phyloP scores from a whole-genome alignment of 2,113 vertebrate species.

The Phylloscopus whistleri region DNA sequence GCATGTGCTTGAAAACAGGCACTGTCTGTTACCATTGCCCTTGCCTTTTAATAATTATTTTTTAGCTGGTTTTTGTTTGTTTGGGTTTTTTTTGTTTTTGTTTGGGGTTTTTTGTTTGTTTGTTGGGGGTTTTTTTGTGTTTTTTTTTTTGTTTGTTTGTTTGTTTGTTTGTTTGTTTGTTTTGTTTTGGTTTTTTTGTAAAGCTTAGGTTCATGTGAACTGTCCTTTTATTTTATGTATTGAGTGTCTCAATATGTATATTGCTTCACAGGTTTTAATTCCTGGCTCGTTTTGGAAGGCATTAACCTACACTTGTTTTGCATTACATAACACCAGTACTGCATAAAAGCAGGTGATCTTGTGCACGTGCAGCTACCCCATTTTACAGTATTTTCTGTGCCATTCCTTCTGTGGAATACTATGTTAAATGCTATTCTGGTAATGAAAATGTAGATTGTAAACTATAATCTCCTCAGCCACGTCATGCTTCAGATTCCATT shows the following conservation, averaged over 20 bases:
- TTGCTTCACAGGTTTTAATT: not conserved
- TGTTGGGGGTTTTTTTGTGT: too few relatives aligned
- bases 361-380: not conserved
- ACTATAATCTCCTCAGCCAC: not conserved
- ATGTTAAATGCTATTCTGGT: not conserved
- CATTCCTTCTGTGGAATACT: not conserved
- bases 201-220: not conserved
- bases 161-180: too few relatives aligned
- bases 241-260: not conserved
- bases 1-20: not conserved
- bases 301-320: not conserved
- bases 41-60: not conserved
- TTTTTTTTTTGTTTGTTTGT: too few relatives aligned
- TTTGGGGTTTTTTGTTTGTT: too few relatives aligned
- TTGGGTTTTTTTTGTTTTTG: too few relatives aligned
- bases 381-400: not conserved
- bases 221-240: not conserved
- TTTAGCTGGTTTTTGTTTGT: not conserved
- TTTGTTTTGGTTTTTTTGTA: not conserved
- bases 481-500: conserved; percentile 10
- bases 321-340: not conserved
- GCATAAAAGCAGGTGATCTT: not conserved
- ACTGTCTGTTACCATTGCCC: not conserved
- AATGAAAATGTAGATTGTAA: not conserved
- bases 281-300: not conserved